Evolutionary conservation across 2,113 vertebrate species (phyloP).

Genomic region (Thunnus thynnus): DNA sequence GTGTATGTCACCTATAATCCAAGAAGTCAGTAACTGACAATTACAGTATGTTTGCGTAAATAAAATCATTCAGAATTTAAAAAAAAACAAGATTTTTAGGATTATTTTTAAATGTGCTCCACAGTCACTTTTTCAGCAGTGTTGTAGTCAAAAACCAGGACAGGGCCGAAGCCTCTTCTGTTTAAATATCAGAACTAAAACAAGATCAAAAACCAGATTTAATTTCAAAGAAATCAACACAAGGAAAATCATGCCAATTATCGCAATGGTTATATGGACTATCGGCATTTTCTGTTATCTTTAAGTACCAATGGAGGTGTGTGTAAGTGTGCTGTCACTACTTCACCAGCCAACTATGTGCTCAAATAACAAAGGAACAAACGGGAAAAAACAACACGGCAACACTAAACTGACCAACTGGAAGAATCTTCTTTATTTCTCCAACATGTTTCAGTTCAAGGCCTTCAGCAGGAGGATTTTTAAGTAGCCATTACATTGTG

Average conservation of each 20-base stretch:
- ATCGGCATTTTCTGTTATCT: neutral
- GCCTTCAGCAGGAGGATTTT: no score
- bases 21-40: slow-evolving; percentile 1
- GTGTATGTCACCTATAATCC: neutral
- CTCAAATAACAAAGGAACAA: no score
- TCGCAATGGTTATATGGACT: neutral
- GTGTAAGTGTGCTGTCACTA: no score
- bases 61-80: neutral
- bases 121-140: slow-evolving; percentile 34
- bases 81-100: slow-evolving; percentile 9
- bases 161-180: neutral
- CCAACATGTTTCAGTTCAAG: no score
- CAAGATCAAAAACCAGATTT: no score
- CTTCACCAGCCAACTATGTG: no score
- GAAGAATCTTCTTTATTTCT: no score
- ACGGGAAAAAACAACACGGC: no score
- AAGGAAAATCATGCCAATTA: neutral
- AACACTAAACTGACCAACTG: no score
- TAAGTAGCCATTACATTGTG: no score
- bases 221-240: neutral
- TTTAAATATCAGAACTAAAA: no score
- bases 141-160: slow-evolving; percentile 38
- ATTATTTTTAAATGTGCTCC: slow-evolving; percentile 6
- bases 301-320: no score
- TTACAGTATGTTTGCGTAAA: slow-evolving; percentile 2